Conservation (phyloP, 2,797 vertebrate genomes). For the Anabas testudineus region DNA sequence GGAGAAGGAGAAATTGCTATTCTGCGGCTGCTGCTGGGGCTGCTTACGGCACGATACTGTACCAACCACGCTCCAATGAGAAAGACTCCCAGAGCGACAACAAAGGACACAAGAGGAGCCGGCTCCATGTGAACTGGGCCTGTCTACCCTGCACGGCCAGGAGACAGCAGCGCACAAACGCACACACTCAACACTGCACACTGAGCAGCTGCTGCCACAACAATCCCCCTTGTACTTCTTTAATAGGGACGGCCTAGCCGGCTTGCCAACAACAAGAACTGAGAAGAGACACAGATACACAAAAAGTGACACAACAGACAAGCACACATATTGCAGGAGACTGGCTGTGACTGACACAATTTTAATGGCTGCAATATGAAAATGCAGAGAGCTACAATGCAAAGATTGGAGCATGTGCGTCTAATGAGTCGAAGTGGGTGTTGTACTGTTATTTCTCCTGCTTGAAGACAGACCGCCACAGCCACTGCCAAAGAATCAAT, state of each 20-base stretch:
- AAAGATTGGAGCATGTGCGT: slow-evolving; percentile 21
- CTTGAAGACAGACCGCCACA: slow-evolving; percentile 35
- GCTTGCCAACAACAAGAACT: slow-evolving; percentile 67
- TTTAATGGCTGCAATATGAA: slow-evolving; percentile 54
- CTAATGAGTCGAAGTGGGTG: slow-evolving; percentile 46
- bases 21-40: slow-evolving; percentile 32
- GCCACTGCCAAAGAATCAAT: slow-evolving; percentile 71
- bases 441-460: slow-evolving; percentile 28
- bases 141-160: slow-evolving; percentile 73
- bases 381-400: slow-evolving; percentile 22
- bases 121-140: slow-evolving; percentile 82
- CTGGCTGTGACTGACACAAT: slow-evolving; percentile 72
- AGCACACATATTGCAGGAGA: slow-evolving; percentile 65
- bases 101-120: slow-evolving; percentile 86
- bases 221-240: slow-evolving; percentile 83
- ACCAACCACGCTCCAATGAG: slow-evolving; percentile 62
- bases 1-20: slow-evolving; percentile 25
- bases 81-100: slow-evolving; percentile 83
- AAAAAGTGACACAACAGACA: slow-evolving; percentile 65
- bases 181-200: slow-evolving; percentile 48
- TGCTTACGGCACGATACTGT: slow-evolving; percentile 65
- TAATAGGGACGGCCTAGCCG: slow-evolving; percentile 69
- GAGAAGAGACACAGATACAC: slow-evolving; percentile 51
- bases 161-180: slow-evolving; percentile 59
- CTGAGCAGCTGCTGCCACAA: slow-evolving; percentile 82